Evolutionary conservation across 2,888 invertebrate genomes (phyloP), one percentile per base, ranked within the genome.

Genomic region (Xanthia togata): DNA sequence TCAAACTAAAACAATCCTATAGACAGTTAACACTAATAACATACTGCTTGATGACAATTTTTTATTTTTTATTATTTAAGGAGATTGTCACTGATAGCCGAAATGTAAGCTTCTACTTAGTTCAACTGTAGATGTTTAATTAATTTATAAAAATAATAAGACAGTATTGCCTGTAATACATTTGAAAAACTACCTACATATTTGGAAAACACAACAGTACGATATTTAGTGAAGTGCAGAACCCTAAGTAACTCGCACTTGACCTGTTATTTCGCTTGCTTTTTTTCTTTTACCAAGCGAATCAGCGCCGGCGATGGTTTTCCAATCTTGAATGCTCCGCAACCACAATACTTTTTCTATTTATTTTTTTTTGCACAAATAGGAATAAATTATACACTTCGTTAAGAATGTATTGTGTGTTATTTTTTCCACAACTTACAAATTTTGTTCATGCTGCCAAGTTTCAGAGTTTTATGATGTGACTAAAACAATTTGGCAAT

Each of bases 281-380:
- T 73, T 77, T 50, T 41, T 77, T 57, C 14, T 71, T 50, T 23
- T 17, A 41, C 57, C 64, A 9, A 79, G 63, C 31, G 41, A 72
- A 80, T 72, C 55, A 72, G 55, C 50, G n/a, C 57, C 26, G 41
- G 57, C 50, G 14, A 62, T 81, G 44, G 74, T 67, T 74, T 38
- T 74, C 26, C 57, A 55, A 74, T 65, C 44, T 60, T 47, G 26
- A 60, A 60, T 20, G 26, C 59, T 47, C n/a, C 9, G 44, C 50
- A 50, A 60, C 31, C 20, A 41, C 62, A 50, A 17, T 4, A 23
- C 9, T 57, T 59, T 80, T 64, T 47, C 9, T 20, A 63, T 6
- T 79, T 62, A n/a, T 38, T 44, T 79, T 50, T 70, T 38, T 31
- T 14, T 5, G 26, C 23, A 62, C 35, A 70, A 38, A n/a, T 5